A percentile compares a stretch with the other conserved stretches of the same genome.
Evolutionary conservation across 2,888 invertebrate genomes (phyloP).

Genomic region (Rotaria socialis): DNA sequence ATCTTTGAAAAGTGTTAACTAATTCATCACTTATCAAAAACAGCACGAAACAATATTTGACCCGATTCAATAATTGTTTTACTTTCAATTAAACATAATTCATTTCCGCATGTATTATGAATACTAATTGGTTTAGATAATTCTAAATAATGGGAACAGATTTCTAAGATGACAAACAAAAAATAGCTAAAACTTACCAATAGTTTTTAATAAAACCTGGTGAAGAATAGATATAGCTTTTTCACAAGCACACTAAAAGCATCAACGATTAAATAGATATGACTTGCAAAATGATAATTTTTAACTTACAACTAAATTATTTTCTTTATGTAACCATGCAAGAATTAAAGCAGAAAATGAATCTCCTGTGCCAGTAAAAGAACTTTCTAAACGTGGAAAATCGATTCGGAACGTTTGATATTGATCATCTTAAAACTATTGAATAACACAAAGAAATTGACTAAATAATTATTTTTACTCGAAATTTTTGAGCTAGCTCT

Average conservation of each 20-base stretch:
- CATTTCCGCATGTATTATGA: neutral
- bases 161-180: neutral
- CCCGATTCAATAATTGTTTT: neutral
- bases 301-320: conserved; percentile 64
- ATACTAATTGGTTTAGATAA: neutral
- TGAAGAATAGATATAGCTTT: neutral
- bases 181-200: neutral
- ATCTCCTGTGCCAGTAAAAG: conserved; percentile 89
- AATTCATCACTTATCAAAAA: neutral
- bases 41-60: neutral
- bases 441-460: too few relatives aligned
- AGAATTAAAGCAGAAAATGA: conserved; percentile 83
- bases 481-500: neutral
- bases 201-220: neutral
- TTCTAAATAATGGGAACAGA: neutral
- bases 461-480: too few relatives aligned
- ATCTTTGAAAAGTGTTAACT: too few relatives aligned
- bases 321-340: conserved; percentile 73
- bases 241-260: neutral
- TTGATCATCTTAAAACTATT: neutral
- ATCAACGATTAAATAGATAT: neutral
- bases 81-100: conserved; percentile 4
- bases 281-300: neutral
- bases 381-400: conserved; percentile 72
- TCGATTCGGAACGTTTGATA: conserved; percentile 58